phyloP scores from a whole-genome alignment of 2,888 invertebrate genomes.

The Apomyelois bistriatella region DNA sequence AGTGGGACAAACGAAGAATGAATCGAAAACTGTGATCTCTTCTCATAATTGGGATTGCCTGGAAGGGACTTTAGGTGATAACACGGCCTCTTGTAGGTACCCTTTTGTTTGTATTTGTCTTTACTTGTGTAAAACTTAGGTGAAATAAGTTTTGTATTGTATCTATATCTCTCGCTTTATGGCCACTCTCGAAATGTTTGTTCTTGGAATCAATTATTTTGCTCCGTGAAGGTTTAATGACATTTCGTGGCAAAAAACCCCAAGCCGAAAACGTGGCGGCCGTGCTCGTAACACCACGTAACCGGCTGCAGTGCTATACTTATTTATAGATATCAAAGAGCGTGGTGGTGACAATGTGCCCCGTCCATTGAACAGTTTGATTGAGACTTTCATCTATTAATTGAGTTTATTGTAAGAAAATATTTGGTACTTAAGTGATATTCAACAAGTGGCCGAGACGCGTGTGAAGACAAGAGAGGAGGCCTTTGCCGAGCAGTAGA shows the following conservation, averaged over 20 bases:
- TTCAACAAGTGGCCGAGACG: too few relatives aligned
- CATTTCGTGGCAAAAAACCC: constrained; percentile 38
- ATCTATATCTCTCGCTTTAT: constrained; percentile 16
- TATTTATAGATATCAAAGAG: constrained; percentile 1
- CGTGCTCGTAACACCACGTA: constrained; percentile 31
- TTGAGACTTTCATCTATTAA: background rate
- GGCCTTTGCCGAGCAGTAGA: too few relatives aligned
- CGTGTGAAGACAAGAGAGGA: too few relatives aligned
- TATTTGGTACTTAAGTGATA: too few relatives aligned
- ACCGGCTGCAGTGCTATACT: constrained; percentile 1
- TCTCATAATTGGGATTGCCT: too few relatives aligned
- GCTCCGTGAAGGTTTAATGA: constrained; percentile 39
- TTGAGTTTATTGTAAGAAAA: background rate
- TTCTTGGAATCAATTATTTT: constrained; percentile 54
- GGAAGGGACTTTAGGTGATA: too few relatives aligned
- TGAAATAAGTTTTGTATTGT: too few relatives aligned
- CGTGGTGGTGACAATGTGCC: background rate
- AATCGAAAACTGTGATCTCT: too few relatives aligned
- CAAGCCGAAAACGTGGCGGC: constrained; percentile 31
- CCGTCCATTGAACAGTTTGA: background rate
- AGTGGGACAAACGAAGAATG: too few relatives aligned
- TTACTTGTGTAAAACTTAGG: too few relatives aligned
- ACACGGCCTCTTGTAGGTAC: too few relatives aligned
- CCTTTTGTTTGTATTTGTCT: too few relatives aligned
- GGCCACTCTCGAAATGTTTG: constrained; percentile 31